Percentiles rank a stretch among this genome's conserved stretches.
Conservation (phyloP, 1,140 invertebrate species). For the Tetramorium simillimum region DNA sequence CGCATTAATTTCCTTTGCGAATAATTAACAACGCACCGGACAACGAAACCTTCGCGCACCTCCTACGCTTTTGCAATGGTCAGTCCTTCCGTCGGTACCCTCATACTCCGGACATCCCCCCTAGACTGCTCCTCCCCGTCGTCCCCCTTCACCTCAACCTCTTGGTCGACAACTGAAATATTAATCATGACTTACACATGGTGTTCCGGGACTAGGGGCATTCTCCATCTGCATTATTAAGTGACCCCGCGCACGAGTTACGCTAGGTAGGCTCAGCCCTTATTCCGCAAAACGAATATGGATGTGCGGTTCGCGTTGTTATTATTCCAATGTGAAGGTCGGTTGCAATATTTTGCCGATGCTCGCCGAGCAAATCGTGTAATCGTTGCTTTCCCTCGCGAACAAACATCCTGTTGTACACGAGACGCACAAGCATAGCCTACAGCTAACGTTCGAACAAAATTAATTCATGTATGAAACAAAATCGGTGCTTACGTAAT, state of each 20-base stretch:
- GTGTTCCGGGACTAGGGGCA: conserved; percentile 74
- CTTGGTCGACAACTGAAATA: conserved; percentile 79
- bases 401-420: not conserved
- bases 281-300: conserved; percentile 70
- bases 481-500: not conserved
- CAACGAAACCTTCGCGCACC: conserved; percentile 74
- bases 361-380: conserved; percentile 15
- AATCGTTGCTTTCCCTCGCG: conserved; percentile 6
- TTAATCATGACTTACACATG: conserved; percentile 82
- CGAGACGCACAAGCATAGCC: not conserved
- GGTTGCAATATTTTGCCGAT: conserved; percentile 38
- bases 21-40: conserved; percentile 80
- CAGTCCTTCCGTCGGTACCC: conserved; percentile 69
- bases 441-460: not conserved
- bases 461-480: not conserved
- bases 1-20: conserved; percentile 82
- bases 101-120: conserved; percentile 43
- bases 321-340: conserved; percentile 58
- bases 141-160: conserved; percentile 59
- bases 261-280: conserved; percentile 62
- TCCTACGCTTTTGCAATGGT: conserved; percentile 73
- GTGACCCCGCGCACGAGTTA: conserved; percentile 73
- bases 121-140: not conserved
- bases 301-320: conserved; percentile 60
- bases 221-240: conserved; percentile 81